phyloP scores from a whole-genome alignment of 2,113 vertebrate species.

The Phaethon lepturus region DNA sequence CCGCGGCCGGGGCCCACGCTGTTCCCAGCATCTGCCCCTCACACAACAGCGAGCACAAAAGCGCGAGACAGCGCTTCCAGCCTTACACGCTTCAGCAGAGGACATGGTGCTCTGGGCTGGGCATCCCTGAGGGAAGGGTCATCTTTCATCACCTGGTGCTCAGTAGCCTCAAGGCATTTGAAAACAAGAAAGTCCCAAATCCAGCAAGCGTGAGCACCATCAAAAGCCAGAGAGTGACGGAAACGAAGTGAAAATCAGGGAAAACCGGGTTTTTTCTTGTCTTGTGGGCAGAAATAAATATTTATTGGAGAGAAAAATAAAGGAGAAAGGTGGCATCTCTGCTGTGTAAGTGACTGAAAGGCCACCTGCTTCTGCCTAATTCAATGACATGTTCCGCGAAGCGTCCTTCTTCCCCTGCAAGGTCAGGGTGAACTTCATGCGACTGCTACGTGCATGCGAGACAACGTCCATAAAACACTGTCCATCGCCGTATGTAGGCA shows the following conservation, averaged over 20 bases:
- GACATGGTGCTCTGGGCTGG: background rate
- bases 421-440: background rate
- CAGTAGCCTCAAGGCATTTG: background rate
- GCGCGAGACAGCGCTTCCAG: background rate
- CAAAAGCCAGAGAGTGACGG: background rate
- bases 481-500: accelerated
- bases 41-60: background rate
- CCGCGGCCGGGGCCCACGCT: background rate
- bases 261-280: background rate
- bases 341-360: background rate
- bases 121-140: conserved; percentile 4
- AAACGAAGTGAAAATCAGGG: background rate
- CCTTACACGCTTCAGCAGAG: background rate
- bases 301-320: background rate
- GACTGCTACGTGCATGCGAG: accelerated
- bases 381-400: background rate
- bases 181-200: background rate
- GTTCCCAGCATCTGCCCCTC: background rate
- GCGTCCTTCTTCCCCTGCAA: background rate
- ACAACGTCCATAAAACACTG: background rate
- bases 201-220: background rate
- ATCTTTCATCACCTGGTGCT: background rate
- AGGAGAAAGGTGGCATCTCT: background rate
- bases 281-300: background rate
- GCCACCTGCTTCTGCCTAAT: background rate